Base-by-base conservation (phyloP, 2,797 vertebrate species). In the Morelia viridis region DNA sequence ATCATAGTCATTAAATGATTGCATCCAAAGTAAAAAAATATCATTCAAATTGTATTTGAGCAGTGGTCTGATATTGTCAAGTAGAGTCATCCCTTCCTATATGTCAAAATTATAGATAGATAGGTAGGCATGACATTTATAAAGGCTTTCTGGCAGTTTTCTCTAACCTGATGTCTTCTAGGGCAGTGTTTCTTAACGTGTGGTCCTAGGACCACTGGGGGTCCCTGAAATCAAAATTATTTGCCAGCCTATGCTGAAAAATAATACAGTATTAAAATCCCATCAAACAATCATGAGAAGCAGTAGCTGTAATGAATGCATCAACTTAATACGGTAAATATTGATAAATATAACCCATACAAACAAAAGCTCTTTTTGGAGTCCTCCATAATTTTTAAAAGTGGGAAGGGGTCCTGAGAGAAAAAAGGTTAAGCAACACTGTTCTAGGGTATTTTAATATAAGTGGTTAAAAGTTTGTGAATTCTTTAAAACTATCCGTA, bases 1-100 rank as follows among this genome's bases (percentile, higher is more conserved):
- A 97, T 91, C 84, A 1, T 0, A 12, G 35, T 31, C 68, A 89
- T 19, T 94, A 19, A 65, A 15, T 68, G 10, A 83, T 85, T 92
- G 80, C 62, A 85, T 89, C 31, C 4, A 94, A 83, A 89, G 8
- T 31, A 71, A 80, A 26, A 89, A 84, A 41, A 84, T 46, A 19
- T n/a, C 68, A n/a, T 26, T 92, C 64, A 26, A 85, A 6, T 46
- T 19, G 31, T 46, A 87, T 26, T 87, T 65, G 10, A 28, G 12
- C 1, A 76, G 4, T 56, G 46, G 5, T 50, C 22, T 19, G 22
- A 10, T 31, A 35, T 57, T 50, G 24, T 5, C 15, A 4, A 8
- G 11, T 46, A 60, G 57, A 58, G 5, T 2, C 28, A 4, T 35
- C 9, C 22, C 28, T 80, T 46, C 15, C 19, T 89, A 5, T 58